Percentiles rank a stretch among this genome's conserved stretches.
phyloP scores from a whole-genome alignment of 2,113 vertebrate species.

The Chaetura pelagica region DNA sequence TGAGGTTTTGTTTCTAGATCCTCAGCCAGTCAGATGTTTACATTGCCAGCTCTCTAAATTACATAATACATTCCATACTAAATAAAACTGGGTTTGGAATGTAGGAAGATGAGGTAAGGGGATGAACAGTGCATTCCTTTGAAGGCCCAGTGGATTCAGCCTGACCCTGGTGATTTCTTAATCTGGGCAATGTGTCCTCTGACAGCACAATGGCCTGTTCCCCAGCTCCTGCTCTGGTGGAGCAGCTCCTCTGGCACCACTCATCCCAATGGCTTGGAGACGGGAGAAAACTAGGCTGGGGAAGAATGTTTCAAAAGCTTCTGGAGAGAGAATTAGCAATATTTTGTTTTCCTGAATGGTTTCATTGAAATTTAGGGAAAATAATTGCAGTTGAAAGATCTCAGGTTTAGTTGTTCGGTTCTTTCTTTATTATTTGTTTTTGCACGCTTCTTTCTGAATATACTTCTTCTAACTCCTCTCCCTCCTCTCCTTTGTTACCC shows the following conservation, averaged over 20 bases:
- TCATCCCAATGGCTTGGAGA: conserved; percentile 41
- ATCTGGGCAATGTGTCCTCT: not conserved
- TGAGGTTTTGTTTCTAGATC: not conserved
- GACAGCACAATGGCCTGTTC: not conserved
- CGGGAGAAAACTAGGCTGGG: not conserved
- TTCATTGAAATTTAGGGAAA: conserved; percentile 48
- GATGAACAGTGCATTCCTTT: not conserved
- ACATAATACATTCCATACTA: not conserved
- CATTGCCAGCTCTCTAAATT: not conserved
- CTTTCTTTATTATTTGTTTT: conserved; percentile 12
- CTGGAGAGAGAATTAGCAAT: conserved; percentile 51
- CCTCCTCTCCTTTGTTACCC: not conserved
- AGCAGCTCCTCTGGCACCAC: not conserved
- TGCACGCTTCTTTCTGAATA: not conserved
- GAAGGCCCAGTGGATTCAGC: not conserved
- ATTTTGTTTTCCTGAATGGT: conserved; percentile 49
- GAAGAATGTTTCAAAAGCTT: conserved; percentile 47
- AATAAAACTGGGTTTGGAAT: not conserved
- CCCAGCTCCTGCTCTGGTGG: not conserved
- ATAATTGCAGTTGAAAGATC: conserved; percentile 53
- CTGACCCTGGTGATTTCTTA: not conserved
- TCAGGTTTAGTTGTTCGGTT: conserved; percentile 17
- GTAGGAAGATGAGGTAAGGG: not conserved
- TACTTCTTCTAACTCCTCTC: not conserved
- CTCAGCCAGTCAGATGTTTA: not conserved